Conservation (phyloP, 2,888 invertebrate genomes). For the Opisthograptis luteolata region DNA sequence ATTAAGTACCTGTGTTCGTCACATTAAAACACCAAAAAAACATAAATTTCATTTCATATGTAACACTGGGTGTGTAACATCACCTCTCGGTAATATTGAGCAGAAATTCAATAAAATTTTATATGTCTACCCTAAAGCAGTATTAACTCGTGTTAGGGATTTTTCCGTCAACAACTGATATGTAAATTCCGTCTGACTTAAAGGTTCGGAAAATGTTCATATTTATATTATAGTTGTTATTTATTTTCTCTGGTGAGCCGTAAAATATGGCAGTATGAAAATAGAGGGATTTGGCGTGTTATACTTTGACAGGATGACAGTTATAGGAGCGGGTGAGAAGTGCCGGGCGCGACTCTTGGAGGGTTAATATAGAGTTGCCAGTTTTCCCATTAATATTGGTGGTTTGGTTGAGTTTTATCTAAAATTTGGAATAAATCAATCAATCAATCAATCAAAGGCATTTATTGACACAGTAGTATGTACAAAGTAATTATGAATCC, state of each 20-base stretch:
- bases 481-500: no score
- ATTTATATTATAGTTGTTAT: conserved; percentile 80
- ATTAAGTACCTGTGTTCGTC: no score
- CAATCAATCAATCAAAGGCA: no score
- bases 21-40: no score
- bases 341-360: conserved; percentile 29
- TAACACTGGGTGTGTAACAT: no score
- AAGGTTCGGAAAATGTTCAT: conserved; percentile 72
- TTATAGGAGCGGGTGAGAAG: conserved; percentile 61
- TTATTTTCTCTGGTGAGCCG: conserved; percentile 79
- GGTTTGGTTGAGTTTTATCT: not conserved
- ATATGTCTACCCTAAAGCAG: conserved; percentile 57
- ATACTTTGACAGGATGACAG: conserved; percentile 82
- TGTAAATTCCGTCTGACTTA: conserved; percentile 76
- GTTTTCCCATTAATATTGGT: conserved; percentile 9
- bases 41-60: no score
- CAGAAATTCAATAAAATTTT: no score
- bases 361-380: conserved; percentile 48
- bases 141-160: conserved; percentile 69
- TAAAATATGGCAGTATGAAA: conserved; percentile 81
- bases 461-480: no score
- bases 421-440: no score
- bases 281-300: conserved; percentile 75
- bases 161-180: conserved; percentile 78
- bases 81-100: not conserved